Percentiles rank a stretch among this genome's conserved stretches.
phyloP scores from a whole-genome alignment of 2,797 vertebrate genomes.

The Kryptolebias ocellatus region DNA sequence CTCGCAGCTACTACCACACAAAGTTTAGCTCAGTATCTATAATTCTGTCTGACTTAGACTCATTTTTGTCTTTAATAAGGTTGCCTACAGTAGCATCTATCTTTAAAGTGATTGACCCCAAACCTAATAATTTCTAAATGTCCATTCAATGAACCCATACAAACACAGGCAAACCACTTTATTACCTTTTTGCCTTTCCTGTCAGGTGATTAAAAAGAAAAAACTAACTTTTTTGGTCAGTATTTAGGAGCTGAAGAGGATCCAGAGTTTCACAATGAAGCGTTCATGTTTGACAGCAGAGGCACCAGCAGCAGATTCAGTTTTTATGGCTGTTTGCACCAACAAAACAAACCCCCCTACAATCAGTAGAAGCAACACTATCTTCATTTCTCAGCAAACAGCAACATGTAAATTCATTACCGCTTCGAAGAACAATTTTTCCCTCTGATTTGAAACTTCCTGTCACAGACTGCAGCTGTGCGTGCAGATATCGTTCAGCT shows the following conservation, averaged over 20 bases:
- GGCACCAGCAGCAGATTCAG: not conserved
- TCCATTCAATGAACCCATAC: too few species aligned
- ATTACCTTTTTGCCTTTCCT: too few species aligned
- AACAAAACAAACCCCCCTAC: not conserved
- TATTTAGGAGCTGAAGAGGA: not conserved
- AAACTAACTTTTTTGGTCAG: too few species aligned
- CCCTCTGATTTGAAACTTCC: slow-evolving; percentile 2
- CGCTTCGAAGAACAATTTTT: not conserved
- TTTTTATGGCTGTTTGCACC: not conserved
- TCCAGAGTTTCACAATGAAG: not conserved
- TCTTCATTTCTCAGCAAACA: slow-evolving; percentile 14
- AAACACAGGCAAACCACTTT: too few species aligned
- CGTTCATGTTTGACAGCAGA: not conserved
- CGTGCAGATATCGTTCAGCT: slow-evolving; percentile 4
- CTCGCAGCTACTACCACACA: too few species aligned
- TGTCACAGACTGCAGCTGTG: not conserved
- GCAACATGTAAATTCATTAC: slow-evolving; percentile 2
- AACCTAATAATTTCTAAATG: too few species aligned
- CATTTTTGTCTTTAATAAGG: too few species aligned
- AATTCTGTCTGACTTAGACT: too few species aligned
- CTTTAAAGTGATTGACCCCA: too few species aligned
- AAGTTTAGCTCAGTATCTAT: too few species aligned
- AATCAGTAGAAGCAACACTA: slow-evolving; percentile 8
- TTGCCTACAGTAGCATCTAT: too few species aligned
- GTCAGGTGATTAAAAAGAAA: too few species aligned